A percentile compares a stretch with the other conserved stretches of the same genome.
Conservation (phyloP, 2,888 invertebrate genomes). For the Eilema griseolum region DNA sequence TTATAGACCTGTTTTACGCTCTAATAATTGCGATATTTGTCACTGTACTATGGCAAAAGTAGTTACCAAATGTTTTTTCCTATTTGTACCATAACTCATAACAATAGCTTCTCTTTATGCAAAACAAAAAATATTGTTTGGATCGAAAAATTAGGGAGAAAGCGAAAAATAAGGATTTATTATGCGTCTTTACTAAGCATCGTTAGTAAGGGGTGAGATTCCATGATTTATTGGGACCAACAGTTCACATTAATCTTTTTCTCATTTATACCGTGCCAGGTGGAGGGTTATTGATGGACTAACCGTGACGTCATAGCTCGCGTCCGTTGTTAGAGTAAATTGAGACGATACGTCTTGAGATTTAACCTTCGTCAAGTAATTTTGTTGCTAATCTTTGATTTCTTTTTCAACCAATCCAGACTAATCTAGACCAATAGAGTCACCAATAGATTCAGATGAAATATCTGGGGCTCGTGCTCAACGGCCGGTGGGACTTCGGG, state of each 20-base stretch:
- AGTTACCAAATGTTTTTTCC: background rate
- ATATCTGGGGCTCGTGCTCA: too few species aligned
- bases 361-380: conserved; percentile 9
- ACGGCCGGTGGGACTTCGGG: too few species aligned
- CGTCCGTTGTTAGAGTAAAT: conserved; percentile 46
- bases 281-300: conserved; percentile 58
- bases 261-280: conserved; percentile 57
- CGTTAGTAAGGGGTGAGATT: conserved; percentile 47
- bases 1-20: background rate
- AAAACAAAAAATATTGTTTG: conserved; percentile 30
- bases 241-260: conserved; percentile 61
- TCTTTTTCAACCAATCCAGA: background rate
- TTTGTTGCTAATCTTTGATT: conserved; percentile 1
- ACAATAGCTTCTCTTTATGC: conserved; percentile 13
- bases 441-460: background rate
- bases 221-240: conserved; percentile 56
- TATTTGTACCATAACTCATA: background rate
- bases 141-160: conserved; percentile 21
- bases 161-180: conserved; percentile 29
- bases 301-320: conserved; percentile 41
- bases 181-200: conserved; percentile 29
- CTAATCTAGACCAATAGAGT: background rate
- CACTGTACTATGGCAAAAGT: background rate
- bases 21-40: background rate
- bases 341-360: conserved; percentile 38